Conservation (phyloP, 2,797 vertebrate species). For the Hypotaenidia okinawae region DNA sequence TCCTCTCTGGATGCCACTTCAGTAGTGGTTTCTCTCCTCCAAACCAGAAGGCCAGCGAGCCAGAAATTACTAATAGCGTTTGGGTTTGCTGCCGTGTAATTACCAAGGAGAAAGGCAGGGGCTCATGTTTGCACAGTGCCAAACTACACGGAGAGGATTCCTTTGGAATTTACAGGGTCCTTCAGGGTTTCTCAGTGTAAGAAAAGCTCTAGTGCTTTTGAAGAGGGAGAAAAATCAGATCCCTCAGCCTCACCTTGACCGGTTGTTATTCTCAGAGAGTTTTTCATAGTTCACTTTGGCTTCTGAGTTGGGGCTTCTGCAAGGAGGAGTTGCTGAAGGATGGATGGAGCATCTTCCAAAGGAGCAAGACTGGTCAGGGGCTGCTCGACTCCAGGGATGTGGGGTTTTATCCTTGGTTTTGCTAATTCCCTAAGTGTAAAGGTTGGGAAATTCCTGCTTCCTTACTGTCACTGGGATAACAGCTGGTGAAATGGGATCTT, state of each 20-base stretch:
- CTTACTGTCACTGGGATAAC: neutral
- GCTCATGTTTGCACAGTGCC: neutral
- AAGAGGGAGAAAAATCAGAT: neutral
- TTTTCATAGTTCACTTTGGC: neutral
- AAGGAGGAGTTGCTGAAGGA: neutral
- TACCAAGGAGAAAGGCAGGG: neutral
- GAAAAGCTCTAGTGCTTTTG: neutral
- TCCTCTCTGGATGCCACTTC: neutral
- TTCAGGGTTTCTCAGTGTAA: fast-evolving
- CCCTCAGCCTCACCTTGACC: neutral
- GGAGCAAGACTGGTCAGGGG: fast-evolving
- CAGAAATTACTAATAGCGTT: neutral
- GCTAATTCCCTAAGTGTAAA: neutral
- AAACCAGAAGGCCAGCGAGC: neutral
- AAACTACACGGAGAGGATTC: neutral
- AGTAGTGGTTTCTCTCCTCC: neutral
- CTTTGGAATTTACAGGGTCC: neutral
- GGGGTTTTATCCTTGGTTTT: neutral
- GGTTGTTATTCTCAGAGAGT: neutral
- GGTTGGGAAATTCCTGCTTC: neutral
- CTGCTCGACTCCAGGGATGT: fast-evolving
- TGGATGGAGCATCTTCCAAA: neutral
- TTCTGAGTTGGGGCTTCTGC: neutral
- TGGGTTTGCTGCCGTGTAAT: neutral
- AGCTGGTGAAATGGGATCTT: neutral